Conservation (phyloP, 2,888 invertebrate species). For the Andrena praecox region DNA sequence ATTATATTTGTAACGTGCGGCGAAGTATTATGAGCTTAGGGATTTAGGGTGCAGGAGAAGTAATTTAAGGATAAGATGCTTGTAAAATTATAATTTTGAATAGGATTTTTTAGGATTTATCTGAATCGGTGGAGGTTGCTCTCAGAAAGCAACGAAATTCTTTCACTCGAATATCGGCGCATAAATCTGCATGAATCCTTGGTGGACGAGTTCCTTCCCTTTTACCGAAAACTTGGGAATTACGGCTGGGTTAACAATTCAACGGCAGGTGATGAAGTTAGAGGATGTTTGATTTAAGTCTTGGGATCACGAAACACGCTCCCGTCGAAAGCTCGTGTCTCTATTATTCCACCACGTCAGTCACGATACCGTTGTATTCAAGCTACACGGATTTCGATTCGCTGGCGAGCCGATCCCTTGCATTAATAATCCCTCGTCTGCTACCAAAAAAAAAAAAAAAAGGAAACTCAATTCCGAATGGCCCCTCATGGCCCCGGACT, state of each 20-base stretch:
- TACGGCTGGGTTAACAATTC: slow-evolving; percentile 16
- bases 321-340: not conserved
- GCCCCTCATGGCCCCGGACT: not conserved
- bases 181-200: not conserved
- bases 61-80: too few relatives aligned
- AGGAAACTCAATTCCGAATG: not conserved
- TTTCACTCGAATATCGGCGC: not conserved
- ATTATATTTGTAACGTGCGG: too few relatives aligned
- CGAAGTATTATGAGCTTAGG: too few relatives aligned
- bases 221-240: not conserved
- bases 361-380: slow-evolving; percentile 17
- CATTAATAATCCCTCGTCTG: slow-evolving; percentile 10
- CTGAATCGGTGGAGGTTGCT: too few relatives aligned
- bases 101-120: too few relatives aligned
- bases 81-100: too few relatives aligned
- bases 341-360: slow-evolving; percentile 38
- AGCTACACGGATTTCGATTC: slow-evolving; percentile 10
- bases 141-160: not conserved
- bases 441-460: not conserved
- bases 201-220: not conserved
- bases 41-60: too few relatives aligned
- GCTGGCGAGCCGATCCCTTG: slow-evolving; percentile 6
- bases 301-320: not conserved
- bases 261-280: not conserved
- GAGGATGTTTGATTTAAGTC: slow-evolving; percentile 12